A percentile compares a stretch with the other conserved stretches of the same genome.
These are phyloP conservation scores for Margaritifera margaritifera DNA, from an alignment of 2,888 invertebrate species.

Conservation along the genomic window DNA sequence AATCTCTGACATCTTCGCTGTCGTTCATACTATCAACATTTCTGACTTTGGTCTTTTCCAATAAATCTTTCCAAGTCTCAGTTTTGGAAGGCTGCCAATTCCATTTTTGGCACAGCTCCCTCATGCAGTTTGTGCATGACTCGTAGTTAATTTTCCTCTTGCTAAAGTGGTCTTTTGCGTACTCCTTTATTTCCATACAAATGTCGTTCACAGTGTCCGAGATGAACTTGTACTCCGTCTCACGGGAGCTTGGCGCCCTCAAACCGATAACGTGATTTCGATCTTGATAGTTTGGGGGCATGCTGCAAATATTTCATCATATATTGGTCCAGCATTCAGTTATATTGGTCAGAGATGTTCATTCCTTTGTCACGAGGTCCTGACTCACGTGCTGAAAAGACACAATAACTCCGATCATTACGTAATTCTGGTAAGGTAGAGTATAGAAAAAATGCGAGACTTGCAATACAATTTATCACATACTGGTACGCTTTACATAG, in stretches of 20 bases:
- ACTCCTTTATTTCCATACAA: constrained; percentile 45
- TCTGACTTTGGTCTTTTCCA: constrained; percentile 34
- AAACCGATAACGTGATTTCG: no score
- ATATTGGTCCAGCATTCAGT: no score
- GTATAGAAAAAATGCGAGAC: no score
- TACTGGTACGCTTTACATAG: no score
- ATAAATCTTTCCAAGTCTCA: constrained; percentile 50
- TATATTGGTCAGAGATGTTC: no score
- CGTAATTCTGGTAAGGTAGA: no score
- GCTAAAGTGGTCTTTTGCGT: constrained; percentile 44
- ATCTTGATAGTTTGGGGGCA: no score
- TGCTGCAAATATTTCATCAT: no score
- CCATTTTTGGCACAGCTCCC: constrained; percentile 36
- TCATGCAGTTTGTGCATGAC: constrained; percentile 34
- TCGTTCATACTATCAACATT: constrained; percentile 28
- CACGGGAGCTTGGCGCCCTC: constrained; percentile 42
- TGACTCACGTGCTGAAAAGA: no score
- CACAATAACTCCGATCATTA: no score
- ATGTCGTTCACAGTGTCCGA: constrained; percentile 47
- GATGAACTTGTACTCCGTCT: constrained; percentile 50
- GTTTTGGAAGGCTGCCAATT: constrained; percentile 32
- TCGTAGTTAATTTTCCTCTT: constrained; percentile 37
- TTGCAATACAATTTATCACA: no score
- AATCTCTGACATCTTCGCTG: constrained; percentile 32
- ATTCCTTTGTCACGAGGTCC: no score